A percentile compares a stretch with the other conserved stretches of the same genome.
Conservation (phyloP, 2,797 vertebrate genomes). For the Epinephelus awoara region DNA sequence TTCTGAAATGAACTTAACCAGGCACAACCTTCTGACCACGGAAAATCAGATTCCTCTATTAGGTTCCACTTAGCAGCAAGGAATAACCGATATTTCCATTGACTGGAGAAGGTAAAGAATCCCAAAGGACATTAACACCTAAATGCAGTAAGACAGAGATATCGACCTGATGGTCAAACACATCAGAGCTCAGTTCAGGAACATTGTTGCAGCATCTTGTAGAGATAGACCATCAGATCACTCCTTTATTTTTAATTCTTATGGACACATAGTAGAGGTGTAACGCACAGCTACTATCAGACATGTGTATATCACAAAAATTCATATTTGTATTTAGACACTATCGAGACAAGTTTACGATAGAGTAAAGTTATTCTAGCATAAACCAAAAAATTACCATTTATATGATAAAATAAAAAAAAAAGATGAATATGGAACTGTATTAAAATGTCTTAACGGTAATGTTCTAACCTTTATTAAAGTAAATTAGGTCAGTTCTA, state of each 20-base stretch:
- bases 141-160: conserved; percentile 24
- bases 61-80: conserved; percentile 49
- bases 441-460: no score
- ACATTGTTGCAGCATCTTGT: conserved; percentile 27
- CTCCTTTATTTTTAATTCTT: neutral
- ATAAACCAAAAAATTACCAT: no score
- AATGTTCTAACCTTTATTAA: no score
- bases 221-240: conserved; percentile 7
- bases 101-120: conserved; percentile 28
- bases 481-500: no score
- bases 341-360: no score
- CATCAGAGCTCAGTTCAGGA: conserved; percentile 2
- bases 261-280: neutral
- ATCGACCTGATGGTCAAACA: conserved; percentile 30
- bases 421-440: no score
- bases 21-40: conserved; percentile 15
- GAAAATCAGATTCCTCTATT: conserved; percentile 45
- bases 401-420: no score
- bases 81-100: conserved; percentile 42
- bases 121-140: conserved; percentile 31
- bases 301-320: neutral
- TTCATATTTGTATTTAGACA: neutral
- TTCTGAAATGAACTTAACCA: conserved; percentile 31
- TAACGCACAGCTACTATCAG: neutral
- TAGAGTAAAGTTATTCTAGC: no score